Base-by-base conservation (phyloP, 2,113 vertebrate genomes). In the Onychostoma macrolepis region DNA sequence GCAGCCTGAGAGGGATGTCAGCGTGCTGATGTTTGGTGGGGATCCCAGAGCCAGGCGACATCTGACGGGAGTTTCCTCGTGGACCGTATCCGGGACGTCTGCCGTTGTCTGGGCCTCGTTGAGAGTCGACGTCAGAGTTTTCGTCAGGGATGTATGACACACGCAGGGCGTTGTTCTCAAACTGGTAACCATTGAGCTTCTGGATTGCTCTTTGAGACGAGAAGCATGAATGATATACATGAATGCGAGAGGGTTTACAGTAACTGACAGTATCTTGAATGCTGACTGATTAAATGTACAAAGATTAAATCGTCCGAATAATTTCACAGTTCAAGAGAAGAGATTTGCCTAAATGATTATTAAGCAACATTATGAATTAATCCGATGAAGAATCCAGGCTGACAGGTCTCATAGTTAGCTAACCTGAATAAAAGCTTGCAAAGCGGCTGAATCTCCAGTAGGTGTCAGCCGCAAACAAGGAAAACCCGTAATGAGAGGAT, bases 81-180 rank as follows among this genome's bases (percentile, higher is more conserved):
- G 94, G 90, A 5, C 97, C 96, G 0, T 97, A 97, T 3, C 96
- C 96, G 0, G 96, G 92, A 0, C 97, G 96, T 0, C 97, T 95
- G 17, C 97, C 96, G 0, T 97, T 97, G 88, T 98, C 97, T 0
- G 96, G 94, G 0, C 96, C 97, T 36, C 96, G 95, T 78, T 92
- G 80, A 3, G 92, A 91, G 36, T 95, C 94, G 65, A 89, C 50
- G 8, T 94, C 94, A 0, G 94, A 95, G 89, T 94, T 96, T 87
- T 98, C 97, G 0, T 98, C 97, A 0, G 97, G 97, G 92, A 99
- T 99, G 90, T 98, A 99, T 87, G 97, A 97, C 84, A 98, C 97
- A 8, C 95, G 97, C 69, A 98, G 92, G 4, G 95, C 90, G 0
- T 98, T 97, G 94, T 95, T 98, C 92, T 98, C 97, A 91, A 98